These are phyloP conservation scores for Pomacea maculata DNA, from an alignment of 1,140 invertebrate genomes.

Conservation along the genomic window DNA sequence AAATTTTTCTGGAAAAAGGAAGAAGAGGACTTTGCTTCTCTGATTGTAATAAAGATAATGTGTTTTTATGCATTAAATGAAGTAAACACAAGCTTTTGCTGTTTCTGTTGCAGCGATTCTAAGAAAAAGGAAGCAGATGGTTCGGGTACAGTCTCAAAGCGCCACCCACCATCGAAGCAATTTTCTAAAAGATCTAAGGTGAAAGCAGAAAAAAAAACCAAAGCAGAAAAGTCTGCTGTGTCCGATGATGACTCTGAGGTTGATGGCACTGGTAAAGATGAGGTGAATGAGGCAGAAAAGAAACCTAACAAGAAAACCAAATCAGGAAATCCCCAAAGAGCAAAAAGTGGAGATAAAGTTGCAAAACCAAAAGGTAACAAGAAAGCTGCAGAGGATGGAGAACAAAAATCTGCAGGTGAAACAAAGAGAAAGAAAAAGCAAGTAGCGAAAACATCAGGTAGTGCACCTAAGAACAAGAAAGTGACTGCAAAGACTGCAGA, in stretches of 20 bases:
- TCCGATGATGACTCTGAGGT: conserved; percentile 4
- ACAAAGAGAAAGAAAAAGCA: conserved; percentile 22
- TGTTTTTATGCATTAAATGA: background rate
- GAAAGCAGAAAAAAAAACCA: conserved; percentile 8
- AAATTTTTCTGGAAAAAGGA: too few species aligned
- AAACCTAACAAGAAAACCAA: conserved; percentile 17
- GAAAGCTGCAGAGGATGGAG: conserved; percentile 1
- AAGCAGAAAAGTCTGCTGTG: conserved; percentile 14
- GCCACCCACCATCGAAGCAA: conserved; percentile 59
- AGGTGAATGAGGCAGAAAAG: conserved; percentile 13
- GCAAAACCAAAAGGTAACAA: conserved; percentile 1
- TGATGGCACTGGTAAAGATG: conserved; percentile 11
- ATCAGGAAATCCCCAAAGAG: background rate
- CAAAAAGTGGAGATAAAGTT: background rate
- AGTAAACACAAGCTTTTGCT: conserved; percentile 1
- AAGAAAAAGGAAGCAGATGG: conserved; percentile 55
- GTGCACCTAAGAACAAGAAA: background rate
- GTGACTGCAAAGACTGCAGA: too few species aligned
- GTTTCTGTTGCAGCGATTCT: conserved; percentile 35
- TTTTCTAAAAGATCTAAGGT: conserved; percentile 19
- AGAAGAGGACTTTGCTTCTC: background rate
- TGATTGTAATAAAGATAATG: background rate
- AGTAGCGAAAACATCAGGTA: background rate
- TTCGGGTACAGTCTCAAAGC: conserved; percentile 57
- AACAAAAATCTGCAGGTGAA: conserved; percentile 6